phyloP scores from a whole-genome alignment of 1,140 invertebrate genomes.

The Plectrocnemia conspersa region DNA sequence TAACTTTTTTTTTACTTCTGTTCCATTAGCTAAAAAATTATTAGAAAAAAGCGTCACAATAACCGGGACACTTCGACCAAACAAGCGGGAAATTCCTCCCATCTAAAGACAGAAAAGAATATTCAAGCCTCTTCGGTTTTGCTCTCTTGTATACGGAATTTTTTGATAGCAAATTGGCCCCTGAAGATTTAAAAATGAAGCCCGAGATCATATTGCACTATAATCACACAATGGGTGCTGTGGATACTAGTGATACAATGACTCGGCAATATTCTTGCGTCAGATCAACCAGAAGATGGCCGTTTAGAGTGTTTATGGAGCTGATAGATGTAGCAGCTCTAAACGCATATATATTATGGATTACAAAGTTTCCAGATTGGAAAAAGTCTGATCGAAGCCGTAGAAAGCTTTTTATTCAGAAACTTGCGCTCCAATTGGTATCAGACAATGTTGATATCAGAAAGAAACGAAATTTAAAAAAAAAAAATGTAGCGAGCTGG shows the following conservation, averaged over 20 bases:
- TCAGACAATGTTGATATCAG: neutral
- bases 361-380: constrained; percentile 19
- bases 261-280: constrained; percentile 17
- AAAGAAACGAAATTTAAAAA: neutral
- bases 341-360: constrained; percentile 12
- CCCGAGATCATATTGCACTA: constrained; percentile 36
- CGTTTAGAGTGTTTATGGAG: constrained; percentile 20
- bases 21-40: constrained; percentile 3
- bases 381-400: constrained; percentile 8
- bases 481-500: neutral
- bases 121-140: constrained; percentile 29
- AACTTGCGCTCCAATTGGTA: neutral
- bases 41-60: constrained; percentile 10
- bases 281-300: constrained; percentile 14
- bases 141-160: constrained; percentile 6
- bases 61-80: constrained; percentile 28
- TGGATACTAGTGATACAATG: constrained; percentile 34
- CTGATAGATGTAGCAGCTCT: constrained; percentile 14
- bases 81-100: constrained; percentile 32
- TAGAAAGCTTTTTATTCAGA: constrained; percentile 8
- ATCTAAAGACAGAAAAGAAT: constrained; percentile 23
- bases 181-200: constrained; percentile 15
- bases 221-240: constrained; percentile 41
- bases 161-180: constrained; percentile 20
- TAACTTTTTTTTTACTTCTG: constrained; percentile 12